phyloP scores from a whole-genome alignment of 2,797 vertebrate genomes.

The Psittacula echo region DNA sequence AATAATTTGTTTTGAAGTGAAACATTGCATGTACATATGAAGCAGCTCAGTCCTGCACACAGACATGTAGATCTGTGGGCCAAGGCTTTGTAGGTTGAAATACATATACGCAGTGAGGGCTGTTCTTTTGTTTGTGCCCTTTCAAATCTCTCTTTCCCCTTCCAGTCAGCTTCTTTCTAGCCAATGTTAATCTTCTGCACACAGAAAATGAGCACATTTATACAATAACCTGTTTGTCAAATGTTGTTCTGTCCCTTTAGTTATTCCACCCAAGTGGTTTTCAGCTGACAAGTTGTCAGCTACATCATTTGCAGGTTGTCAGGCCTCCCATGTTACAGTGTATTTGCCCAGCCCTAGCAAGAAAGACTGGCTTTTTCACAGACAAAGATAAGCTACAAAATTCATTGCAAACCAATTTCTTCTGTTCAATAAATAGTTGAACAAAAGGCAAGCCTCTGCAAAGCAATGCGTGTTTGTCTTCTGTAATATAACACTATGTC shows the following conservation, averaged over 20 bases:
- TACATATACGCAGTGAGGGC: background rate
- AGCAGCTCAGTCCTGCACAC: background rate
- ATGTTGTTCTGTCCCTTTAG: background rate
- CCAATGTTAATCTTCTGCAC: background rate
- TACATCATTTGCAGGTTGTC: background rate
- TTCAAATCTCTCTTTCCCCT: background rate
- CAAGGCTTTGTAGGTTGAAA: background rate
- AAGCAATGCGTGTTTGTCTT: background rate
- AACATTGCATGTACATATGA: fast-evolving
- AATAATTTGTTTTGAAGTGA: background rate
- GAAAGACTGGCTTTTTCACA: constrained; percentile 5
- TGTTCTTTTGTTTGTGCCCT: background rate
- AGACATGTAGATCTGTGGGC: background rate
- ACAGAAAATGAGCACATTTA: background rate
- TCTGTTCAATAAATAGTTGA: background rate
- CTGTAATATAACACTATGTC: background rate
- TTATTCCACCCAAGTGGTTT: background rate
- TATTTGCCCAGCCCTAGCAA: background rate
- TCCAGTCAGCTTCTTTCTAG: background rate
- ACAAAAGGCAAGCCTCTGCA: constrained; percentile 12
- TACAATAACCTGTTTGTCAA: constrained; percentile 26
- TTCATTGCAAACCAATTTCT: background rate
- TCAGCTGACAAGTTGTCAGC: constrained; percentile 1
- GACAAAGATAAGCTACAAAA: constrained; percentile 10
- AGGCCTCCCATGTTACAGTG: background rate